Evolutionary conservation across 2,113 vertebrate genomes (phyloP).

Genomic region (Dromiciops gliroides): DNA sequence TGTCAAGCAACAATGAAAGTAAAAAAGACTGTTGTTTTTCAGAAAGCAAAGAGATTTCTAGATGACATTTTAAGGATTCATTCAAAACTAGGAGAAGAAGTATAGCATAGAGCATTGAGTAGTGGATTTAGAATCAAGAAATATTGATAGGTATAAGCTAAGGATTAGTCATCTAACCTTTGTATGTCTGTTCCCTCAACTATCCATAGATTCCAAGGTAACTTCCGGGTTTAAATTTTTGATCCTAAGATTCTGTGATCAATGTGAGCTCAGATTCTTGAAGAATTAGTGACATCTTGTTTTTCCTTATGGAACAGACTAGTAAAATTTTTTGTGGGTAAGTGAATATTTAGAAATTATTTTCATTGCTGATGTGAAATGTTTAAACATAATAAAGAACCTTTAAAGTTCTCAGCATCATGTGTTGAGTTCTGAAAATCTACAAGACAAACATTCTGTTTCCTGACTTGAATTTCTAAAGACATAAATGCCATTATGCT

Average conservation of each 20-base stretch:
- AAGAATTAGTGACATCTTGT: not conserved
- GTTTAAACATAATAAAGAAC: slow-evolving; percentile 51
- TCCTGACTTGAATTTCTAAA: slow-evolving; percentile 60
- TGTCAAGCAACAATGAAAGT: not conserved
- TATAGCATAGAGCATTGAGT: not conserved
- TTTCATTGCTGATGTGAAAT: slow-evolving; percentile 23
- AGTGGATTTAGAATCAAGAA: not conserved
- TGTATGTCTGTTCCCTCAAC: not conserved
- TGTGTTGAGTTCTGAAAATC: slow-evolving; percentile 3
- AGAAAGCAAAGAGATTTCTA: not conserved
- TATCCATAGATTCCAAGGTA: not conserved
- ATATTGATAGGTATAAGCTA: not conserved
- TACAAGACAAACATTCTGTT: slow-evolving; percentile 53
- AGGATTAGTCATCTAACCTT: not conserved
- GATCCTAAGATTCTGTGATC: not conserved
- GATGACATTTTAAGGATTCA: not conserved
- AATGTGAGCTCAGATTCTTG: not conserved
- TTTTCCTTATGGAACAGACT: not conserved
- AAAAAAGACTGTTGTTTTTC: not conserved
- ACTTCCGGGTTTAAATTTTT: not conserved
- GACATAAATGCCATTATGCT: slow-evolving; percentile 50
- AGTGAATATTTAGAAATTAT: slow-evolving; percentile 36
- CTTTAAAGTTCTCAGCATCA: not conserved
- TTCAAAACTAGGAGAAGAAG: not conserved
- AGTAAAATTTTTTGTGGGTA: slow-evolving; percentile 22